These are phyloP conservation scores for Rhagonycha fulva DNA, from an alignment of 2,888 invertebrate species.

Conservation along the genomic window DNA sequence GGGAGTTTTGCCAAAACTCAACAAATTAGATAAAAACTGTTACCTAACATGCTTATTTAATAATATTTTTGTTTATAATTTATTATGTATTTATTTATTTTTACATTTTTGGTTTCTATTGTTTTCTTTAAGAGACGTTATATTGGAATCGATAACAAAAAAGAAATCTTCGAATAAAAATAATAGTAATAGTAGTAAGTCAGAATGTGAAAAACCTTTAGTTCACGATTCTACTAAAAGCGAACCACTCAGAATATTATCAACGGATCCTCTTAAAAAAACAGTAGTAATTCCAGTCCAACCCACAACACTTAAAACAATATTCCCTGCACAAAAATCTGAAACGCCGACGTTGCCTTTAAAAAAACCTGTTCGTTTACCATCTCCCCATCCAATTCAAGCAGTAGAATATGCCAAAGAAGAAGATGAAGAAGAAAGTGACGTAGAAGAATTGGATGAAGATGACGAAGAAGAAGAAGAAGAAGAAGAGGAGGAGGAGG, in stretches of 20 bases:
- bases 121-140: conserved; percentile 45
- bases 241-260: conserved; percentile 20
- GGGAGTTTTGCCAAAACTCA: background rate
- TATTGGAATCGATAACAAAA: conserved; percentile 39
- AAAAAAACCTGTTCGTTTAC: conserved; percentile 13
- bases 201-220: background rate
- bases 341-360: conserved; percentile 35
- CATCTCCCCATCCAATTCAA: conserved; percentile 35
- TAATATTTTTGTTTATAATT: background rate
- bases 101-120: conserved; percentile 34
- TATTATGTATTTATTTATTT: background rate
- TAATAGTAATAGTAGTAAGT: background rate
- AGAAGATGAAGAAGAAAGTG: conserved; percentile 23
- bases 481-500: conserved; percentile 35
- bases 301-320: conserved; percentile 30
- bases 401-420: conserved; percentile 22
- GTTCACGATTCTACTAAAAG: conserved; percentile 1
- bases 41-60: background rate
- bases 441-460: conserved; percentile 33
- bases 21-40: background rate
- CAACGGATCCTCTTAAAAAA: conserved; percentile 33
- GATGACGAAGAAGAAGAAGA: conserved; percentile 36
- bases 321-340: conserved; percentile 43
- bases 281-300: conserved; percentile 50
- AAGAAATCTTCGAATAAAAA: conserved; percentile 27